Evolutionary conservation across 1,140 invertebrate genomes (phyloP).

Genomic region (Agrilus planipennis): DNA sequence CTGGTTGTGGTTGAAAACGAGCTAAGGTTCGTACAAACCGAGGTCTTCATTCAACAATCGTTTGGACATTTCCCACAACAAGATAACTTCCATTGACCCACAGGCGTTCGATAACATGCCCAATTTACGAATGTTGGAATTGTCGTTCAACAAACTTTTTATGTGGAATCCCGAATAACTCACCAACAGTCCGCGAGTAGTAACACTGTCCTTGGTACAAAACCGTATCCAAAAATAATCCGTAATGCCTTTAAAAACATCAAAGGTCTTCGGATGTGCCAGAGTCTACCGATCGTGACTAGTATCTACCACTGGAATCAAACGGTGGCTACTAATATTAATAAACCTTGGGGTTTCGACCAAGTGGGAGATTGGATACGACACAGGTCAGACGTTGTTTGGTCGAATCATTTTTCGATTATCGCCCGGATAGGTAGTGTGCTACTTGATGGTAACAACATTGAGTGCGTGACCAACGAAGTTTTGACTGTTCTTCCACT

Average conservation of each 20-base stretch:
- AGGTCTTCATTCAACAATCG: conserved; percentile 29
- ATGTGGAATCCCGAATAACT: conserved; percentile 26
- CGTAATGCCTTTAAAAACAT: conserved; percentile 21
- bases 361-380: conserved; percentile 23
- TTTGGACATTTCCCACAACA: conserved; percentile 23
- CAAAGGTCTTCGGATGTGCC: conserved; percentile 18
- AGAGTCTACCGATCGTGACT: conserved; percentile 17
- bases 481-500: conserved; percentile 18
- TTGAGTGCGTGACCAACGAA: conserved; percentile 23
- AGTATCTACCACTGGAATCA: conserved; percentile 25
- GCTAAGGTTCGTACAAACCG: conserved; percentile 19
- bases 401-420: conserved; percentile 14
- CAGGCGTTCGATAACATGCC: conserved; percentile 24
- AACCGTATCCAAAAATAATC: conserved; percentile 23
- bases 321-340: conserved; percentile 21
- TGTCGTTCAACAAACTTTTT: conserved; percentile 22
- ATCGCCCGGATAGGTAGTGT: conserved; percentile 21
- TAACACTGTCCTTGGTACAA: conserved; percentile 22
- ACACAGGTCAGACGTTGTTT: conserved; percentile 23
- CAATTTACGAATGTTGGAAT: too few relatives aligned
- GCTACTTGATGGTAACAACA: conserved; percentile 22
- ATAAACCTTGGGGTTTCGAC: conserved; percentile 23
- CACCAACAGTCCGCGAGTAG: conserved; percentile 20
- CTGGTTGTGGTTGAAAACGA: conserved; percentile 24
- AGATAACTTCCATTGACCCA: conserved; percentile 23